Percentiles rank a stretch among this genome's conserved stretches.
phyloP scores from a whole-genome alignment of 2,888 invertebrate species.

The Ypsolopha scabrella region DNA sequence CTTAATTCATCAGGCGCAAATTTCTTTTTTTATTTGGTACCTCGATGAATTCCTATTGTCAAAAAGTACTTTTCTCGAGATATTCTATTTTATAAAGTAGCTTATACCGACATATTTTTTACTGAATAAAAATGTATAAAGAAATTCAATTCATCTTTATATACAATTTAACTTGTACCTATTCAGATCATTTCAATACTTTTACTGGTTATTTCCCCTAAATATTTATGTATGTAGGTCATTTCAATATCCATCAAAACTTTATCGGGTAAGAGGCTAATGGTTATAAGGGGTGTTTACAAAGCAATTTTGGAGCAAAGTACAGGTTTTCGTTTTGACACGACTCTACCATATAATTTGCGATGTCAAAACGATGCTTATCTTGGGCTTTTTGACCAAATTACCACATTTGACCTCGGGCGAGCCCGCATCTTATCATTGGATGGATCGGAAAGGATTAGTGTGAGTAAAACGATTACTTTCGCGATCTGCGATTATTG shows the following conservation, averaged over 20 bases:
- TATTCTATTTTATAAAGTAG: too few relatives aligned
- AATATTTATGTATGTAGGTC: neutral
- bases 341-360: conserved; percentile 45
- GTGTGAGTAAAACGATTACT: neutral
- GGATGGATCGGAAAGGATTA: neutral
- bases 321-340: conserved; percentile 36
- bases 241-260: conserved; percentile 11
- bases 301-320: conserved; percentile 40
- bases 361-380: conserved; percentile 43
- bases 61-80: too few relatives aligned
- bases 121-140: too few relatives aligned
- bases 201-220: too few relatives aligned
- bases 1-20: too few relatives aligned
- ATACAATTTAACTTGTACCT: too few relatives aligned
- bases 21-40: too few relatives aligned
- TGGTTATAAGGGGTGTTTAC: conserved; percentile 32
- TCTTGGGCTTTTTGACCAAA: conserved; percentile 42
- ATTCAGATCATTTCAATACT: too few relatives aligned
- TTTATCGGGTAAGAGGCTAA: neutral
- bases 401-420: conserved; percentile 35
- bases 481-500: too few relatives aligned
- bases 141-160: too few relatives aligned
- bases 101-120: too few relatives aligned
- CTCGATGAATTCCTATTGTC: too few relatives aligned
- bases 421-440: conserved; percentile 10